Evolutionary conservation across 1,140 invertebrate species (phyloP).

Genomic region (Rhagoletis zephyria): DNA sequence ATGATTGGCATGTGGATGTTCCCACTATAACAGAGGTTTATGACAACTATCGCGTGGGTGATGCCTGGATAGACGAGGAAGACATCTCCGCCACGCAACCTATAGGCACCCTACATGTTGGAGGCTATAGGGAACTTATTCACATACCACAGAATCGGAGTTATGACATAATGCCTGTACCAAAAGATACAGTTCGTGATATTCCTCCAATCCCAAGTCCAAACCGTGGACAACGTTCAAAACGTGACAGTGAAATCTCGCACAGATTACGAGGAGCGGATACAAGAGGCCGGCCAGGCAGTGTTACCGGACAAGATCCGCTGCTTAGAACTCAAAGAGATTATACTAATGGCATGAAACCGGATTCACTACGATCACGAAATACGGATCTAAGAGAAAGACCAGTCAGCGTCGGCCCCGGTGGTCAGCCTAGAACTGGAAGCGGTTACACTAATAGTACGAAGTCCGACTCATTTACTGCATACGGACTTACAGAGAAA

Average conservation of each 20-base stretch:
- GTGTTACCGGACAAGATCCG: neutral
- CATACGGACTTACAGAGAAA: neutral
- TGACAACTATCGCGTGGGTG: constrained; percentile 32
- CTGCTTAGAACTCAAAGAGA: neutral
- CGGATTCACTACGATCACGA: too few species aligned
- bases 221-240: neutral
- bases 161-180: constrained; percentile 29
- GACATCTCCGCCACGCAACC: neutral
- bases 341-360: too few species aligned
- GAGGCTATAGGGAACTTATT: neutral
- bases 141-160: neutral
- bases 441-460: neutral
- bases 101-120: neutral
- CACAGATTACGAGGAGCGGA: too few species aligned
- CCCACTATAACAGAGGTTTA: constrained; percentile 17
- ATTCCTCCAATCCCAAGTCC: neutral
- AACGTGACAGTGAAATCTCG: neutral
- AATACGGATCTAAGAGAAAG: neutral
- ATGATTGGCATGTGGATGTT: neutral
- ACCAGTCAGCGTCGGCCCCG: neutral
- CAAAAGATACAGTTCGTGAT: constrained; percentile 24
- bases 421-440: neutral
- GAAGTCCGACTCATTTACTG: neutral
- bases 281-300: neutral
- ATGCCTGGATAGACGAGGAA: neutral